These are phyloP conservation scores for Drosophila setifemur DNA, from an alignment of 1,140 invertebrate genomes.

Conservation along the genomic window DNA sequence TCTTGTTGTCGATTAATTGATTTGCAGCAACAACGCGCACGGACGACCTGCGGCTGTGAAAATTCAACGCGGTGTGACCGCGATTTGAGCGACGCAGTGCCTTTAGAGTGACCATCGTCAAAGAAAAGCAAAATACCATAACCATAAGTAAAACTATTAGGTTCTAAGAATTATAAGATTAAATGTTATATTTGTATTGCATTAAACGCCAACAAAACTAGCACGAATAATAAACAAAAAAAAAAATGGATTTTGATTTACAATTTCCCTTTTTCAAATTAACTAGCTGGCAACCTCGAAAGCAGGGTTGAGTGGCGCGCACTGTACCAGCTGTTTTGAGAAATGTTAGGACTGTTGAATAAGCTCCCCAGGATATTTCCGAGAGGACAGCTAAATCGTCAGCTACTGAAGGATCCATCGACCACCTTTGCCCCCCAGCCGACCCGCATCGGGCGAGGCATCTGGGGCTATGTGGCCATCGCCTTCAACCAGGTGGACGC, in stretches of 20 bases:
- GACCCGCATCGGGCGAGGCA: neutral
- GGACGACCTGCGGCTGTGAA: conserved; percentile 18
- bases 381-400: neutral
- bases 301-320: conserved; percentile 20
- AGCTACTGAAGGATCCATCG: neutral
- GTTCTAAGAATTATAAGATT: too few relatives aligned
- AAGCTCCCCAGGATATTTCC: conserved; percentile 2
- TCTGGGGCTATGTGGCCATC: conserved; percentile 78
- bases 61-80: conserved; percentile 10
- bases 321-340: conserved; percentile 28
- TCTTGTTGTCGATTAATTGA: conserved; percentile 56
- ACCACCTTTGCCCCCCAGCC: too few relatives aligned
- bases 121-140: too few relatives aligned
- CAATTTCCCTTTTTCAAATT: neutral
- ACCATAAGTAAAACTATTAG: too few relatives aligned
- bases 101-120: too few relatives aligned
- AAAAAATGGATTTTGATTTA: neutral
- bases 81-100: too few relatives aligned
- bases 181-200: too few relatives aligned
- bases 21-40: conserved; percentile 13
- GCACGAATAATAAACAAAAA: too few relatives aligned
- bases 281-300: neutral
- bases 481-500: conserved; percentile 77
- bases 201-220: neutral
- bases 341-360: conserved; percentile 47